phyloP scores from a whole-genome alignment of 2,113 vertebrate genomes.

The Daboia siamensis region DNA sequence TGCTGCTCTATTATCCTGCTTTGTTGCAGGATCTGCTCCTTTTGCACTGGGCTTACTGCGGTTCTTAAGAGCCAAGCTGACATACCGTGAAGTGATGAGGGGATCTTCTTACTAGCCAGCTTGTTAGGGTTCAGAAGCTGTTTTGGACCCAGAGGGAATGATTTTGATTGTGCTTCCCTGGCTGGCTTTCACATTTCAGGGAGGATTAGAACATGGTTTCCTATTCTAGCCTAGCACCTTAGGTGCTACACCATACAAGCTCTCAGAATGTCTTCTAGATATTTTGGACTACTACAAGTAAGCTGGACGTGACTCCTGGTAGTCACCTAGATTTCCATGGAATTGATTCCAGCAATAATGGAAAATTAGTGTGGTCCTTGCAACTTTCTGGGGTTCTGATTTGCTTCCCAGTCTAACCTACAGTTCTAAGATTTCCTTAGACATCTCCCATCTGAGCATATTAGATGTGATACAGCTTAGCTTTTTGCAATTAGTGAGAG shows the following conservation, averaged over 20 bases:
- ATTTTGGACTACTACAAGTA: not conserved
- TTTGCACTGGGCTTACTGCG: not conserved
- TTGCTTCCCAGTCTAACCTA: not conserved
- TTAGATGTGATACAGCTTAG: not conserved
- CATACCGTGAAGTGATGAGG: not conserved
- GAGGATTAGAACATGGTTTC: not conserved
- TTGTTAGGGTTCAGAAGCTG: not conserved
- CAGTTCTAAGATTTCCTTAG: not conserved
- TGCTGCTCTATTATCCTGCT: not conserved
- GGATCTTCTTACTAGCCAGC: not conserved
- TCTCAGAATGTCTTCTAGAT: not conserved
- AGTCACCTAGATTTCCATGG: not conserved
- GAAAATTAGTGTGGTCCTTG: not conserved
- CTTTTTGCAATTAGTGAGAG: not conserved
- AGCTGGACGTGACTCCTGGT: not conserved
- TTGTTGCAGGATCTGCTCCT: not conserved
- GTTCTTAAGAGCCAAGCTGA: not conserved
- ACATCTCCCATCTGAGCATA: not conserved
- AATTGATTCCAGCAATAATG: not conserved
- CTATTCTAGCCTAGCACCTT: not conserved
- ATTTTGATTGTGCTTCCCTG: not conserved
- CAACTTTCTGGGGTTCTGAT: not conserved
- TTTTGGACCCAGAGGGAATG: not conserved
- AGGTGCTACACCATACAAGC: not conserved
- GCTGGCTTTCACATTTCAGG: not conserved